Evolutionary conservation across 2,113 vertebrate genomes (phyloP).

Genomic region (Nibea coibor): DNA sequence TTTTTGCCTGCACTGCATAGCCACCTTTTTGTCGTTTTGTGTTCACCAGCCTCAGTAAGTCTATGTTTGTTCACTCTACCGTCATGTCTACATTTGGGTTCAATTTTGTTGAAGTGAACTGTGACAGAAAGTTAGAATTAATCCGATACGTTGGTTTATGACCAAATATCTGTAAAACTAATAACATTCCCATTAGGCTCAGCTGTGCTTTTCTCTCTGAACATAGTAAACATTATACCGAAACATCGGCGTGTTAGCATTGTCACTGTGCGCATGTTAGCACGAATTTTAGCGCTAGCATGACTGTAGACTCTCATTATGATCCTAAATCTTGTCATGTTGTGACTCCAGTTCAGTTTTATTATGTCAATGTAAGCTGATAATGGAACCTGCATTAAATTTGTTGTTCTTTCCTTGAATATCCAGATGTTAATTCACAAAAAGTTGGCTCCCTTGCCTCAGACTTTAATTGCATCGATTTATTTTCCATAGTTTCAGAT

Average conservation of each 20-base stretch:
- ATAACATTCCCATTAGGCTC: not conserved
- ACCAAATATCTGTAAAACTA: not conserved
- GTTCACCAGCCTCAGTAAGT: too few relatives aligned
- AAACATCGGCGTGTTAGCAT: too few relatives aligned
- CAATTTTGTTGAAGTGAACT: too few relatives aligned
- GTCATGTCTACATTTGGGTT: too few relatives aligned
- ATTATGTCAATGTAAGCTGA: not conserved
- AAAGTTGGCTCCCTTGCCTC: not conserved
- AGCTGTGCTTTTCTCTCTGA: too few relatives aligned
- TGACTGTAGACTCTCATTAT: too few relatives aligned
- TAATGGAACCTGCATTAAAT: not conserved
- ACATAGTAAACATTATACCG: too few relatives aligned
- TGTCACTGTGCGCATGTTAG: too few relatives aligned
- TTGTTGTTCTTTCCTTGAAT: not conserved
- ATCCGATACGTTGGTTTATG: not conserved
- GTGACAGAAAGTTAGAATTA: not conserved
- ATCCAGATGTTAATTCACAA: slow-evolving; percentile 29
- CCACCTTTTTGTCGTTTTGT: too few relatives aligned
- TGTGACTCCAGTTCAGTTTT: not conserved
- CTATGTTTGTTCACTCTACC: too few relatives aligned
- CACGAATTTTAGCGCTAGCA: too few relatives aligned
- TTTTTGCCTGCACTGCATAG: too few relatives aligned
- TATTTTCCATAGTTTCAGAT: slow-evolving; percentile 11
- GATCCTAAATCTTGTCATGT: not conserved
- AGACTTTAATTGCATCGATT: slow-evolving; percentile 6